A percentile compares a stretch with the other conserved stretches of the same genome.
These are phyloP conservation scores for Drosophila prostipennis DNA, from an alignment of 2,888 invertebrate species.

Conservation along the genomic window DNA sequence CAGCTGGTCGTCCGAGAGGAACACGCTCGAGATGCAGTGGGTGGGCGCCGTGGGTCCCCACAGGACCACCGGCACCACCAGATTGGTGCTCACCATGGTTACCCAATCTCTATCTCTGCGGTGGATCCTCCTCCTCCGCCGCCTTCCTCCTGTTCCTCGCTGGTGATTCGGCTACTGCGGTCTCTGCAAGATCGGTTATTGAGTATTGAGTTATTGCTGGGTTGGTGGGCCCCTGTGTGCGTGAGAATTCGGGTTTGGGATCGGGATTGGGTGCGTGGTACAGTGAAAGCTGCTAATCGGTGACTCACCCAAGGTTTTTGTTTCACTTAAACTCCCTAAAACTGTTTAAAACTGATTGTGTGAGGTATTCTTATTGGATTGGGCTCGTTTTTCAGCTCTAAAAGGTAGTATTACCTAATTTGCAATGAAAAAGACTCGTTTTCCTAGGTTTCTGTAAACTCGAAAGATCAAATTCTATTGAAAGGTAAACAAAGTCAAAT, in stretches of 20 bases:
- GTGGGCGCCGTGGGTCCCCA: slow-evolving; percentile 99
- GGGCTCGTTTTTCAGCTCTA: too few relatives aligned
- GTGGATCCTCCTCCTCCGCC: slow-evolving; percentile 3
- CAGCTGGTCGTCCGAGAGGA: slow-evolving; percentile 95
- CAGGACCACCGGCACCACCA: slow-evolving; percentile 98
- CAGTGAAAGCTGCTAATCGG: slow-evolving; percentile 30
- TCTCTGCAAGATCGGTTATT: slow-evolving; percentile 42
- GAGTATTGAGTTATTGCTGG: too few relatives aligned
- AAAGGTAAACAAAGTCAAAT: background rate
- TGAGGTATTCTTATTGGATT: background rate
- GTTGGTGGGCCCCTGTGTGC: slow-evolving; percentile 16
- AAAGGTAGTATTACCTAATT: background rate
- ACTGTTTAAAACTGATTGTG: background rate
- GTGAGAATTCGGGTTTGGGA: slow-evolving; percentile 2
- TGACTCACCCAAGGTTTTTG: slow-evolving; percentile 16
- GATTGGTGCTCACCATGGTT: slow-evolving; percentile 89
- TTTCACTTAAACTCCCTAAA: background rate
- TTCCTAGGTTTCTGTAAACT: background rate
- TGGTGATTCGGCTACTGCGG: background rate
- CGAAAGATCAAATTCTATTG: background rate
- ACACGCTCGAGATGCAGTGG: slow-evolving; percentile 97
- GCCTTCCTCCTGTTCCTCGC: slow-evolving; percentile 4
- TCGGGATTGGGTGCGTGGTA: slow-evolving; percentile 36
- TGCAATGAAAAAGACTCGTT: background rate
- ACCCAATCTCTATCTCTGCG: slow-evolving; percentile 7